Percentiles rank a stretch among this genome's conserved stretches.
Evolutionary conservation across 1,140 invertebrate species (phyloP).

Genomic region (Drosophila tani): DNA sequence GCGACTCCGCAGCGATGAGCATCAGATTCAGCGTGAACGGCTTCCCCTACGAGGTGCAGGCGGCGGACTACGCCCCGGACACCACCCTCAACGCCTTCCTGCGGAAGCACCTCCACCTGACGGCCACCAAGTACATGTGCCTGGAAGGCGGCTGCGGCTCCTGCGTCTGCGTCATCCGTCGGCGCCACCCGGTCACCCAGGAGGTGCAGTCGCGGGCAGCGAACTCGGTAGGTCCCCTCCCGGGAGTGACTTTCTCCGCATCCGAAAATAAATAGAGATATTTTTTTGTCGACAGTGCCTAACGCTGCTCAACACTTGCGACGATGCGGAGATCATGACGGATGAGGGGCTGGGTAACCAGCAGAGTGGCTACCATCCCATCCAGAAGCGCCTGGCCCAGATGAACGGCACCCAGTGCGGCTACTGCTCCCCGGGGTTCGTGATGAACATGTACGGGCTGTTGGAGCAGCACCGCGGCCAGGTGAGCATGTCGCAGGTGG

Average conservation of each 20-base stretch:
- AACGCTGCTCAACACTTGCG: too few relatives aligned
- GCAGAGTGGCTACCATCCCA: slow-evolving; percentile 89
- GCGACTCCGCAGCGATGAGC: slow-evolving; percentile 51
- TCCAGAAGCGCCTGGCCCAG: slow-evolving; percentile 89
- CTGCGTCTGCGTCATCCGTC: slow-evolving; percentile 89
- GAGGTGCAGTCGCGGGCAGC: slow-evolving; percentile 87
- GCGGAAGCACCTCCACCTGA: slow-evolving; percentile 88
- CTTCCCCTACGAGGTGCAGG: slow-evolving; percentile 62
- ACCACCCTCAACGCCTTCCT: slow-evolving; percentile 90
- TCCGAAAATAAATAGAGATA: too few relatives aligned
- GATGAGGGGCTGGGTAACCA: slow-evolving; percentile 91
- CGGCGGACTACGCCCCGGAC: slow-evolving; percentile 73
- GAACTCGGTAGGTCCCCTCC: slow-evolving; percentile 89
- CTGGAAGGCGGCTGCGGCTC: slow-evolving; percentile 93
- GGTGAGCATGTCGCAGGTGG: slow-evolving; percentile 89
- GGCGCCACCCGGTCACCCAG: slow-evolving; percentile 86
- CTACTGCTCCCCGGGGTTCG: slow-evolving; percentile 93
- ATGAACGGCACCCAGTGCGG: slow-evolving; percentile 93
- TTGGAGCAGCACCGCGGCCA: slow-evolving; percentile 85
- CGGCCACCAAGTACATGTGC: slow-evolving; percentile 93
- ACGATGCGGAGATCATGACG: slow-evolving; percentile 92
- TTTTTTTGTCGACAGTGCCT: neutral
- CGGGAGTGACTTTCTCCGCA: too few relatives aligned
- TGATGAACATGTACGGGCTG: slow-evolving; percentile 93
- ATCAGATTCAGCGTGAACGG: slow-evolving; percentile 74